These are phyloP conservation scores for Cygnus buccinator DNA, from an alignment of 2,113 vertebrate species.

Conservation along the genomic window DNA sequence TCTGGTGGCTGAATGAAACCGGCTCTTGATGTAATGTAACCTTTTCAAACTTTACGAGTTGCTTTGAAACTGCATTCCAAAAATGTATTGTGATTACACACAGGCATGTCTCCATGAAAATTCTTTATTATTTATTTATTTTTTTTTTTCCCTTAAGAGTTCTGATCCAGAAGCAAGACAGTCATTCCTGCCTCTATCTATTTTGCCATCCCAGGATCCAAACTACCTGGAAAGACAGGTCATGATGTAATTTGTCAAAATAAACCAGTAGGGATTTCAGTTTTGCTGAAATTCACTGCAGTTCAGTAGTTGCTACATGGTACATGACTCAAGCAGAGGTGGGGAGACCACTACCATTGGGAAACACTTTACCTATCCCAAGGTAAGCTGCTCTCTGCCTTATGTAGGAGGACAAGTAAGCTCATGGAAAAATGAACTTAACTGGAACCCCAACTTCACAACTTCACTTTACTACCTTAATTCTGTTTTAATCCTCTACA, in stretches of 20 bases:
- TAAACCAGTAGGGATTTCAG: not conserved
- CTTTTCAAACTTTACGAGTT: not conserved
- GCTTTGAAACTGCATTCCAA: not conserved
- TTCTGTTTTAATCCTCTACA: not conserved
- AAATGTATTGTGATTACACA: not conserved
- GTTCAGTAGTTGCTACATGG: not conserved
- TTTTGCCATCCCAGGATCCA: not conserved
- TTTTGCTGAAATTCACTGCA: not conserved
- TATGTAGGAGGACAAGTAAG: not conserved
- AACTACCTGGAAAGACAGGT: not conserved
- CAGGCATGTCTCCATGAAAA: not conserved
- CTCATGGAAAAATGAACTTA: not conserved
- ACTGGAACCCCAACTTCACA: not conserved
- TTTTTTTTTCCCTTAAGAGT: not conserved
- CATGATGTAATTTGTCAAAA: not conserved
- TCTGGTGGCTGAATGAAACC: conserved; percentile 7
- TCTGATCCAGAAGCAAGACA: not conserved
- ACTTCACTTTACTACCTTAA: not conserved
- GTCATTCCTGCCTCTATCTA: not conserved
- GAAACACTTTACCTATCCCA: not conserved
- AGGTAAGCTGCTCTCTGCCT: not conserved
- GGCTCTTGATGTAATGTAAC: not conserved
- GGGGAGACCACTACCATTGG: not conserved
- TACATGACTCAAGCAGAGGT: not conserved
- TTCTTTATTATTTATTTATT: not conserved